A percentile compares a stretch with the other conserved stretches of the same genome.
Evolutionary conservation across 2,888 invertebrate species (phyloP).

Genomic region (Pseudanteris insignis): DNA sequence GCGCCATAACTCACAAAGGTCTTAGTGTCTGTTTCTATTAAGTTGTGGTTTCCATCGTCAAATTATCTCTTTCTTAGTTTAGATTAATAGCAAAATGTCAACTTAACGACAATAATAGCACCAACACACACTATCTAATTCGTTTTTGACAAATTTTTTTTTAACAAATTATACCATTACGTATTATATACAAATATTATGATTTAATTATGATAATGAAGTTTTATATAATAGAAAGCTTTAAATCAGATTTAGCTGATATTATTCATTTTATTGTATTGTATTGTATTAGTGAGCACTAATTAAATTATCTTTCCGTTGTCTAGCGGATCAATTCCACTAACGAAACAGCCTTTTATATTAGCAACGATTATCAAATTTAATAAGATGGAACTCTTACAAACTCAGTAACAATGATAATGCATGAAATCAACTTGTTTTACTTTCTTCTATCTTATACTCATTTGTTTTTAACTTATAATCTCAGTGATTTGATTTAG

Average conservation of each 20-base stretch:
- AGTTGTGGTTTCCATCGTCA: conserved; percentile 44
- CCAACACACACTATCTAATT: not conserved
- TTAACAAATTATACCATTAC: too few species aligned
- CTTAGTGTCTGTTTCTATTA: conserved; percentile 54
- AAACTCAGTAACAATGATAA: conserved; percentile 12
- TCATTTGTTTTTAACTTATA: conserved; percentile 6
- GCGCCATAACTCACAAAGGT: conserved; percentile 54
- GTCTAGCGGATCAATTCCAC: too few species aligned
- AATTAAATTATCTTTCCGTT: too few species aligned
- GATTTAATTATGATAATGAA: conserved; percentile 17
- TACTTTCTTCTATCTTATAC: conserved; percentile 6
- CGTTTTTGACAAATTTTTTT: not conserved
- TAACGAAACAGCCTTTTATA: too few species aligned
- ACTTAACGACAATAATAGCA: conserved; percentile 36
- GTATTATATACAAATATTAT: conserved; percentile 1
- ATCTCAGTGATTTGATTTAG: conserved; percentile 14
- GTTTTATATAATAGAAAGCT: not conserved
- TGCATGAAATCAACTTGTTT: conserved; percentile 4
- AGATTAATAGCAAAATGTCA: conserved; percentile 44
- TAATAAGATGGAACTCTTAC: conserved; percentile 31
- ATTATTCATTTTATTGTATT: too few species aligned
- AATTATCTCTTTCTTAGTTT: conserved; percentile 30
- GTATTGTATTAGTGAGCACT: too few species aligned
- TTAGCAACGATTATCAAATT: conserved; percentile 41
- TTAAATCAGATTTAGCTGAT: too few species aligned